Conservation (phyloP, 1,140 invertebrate genomes). For the Drosophila pseudoananassae region DNA sequence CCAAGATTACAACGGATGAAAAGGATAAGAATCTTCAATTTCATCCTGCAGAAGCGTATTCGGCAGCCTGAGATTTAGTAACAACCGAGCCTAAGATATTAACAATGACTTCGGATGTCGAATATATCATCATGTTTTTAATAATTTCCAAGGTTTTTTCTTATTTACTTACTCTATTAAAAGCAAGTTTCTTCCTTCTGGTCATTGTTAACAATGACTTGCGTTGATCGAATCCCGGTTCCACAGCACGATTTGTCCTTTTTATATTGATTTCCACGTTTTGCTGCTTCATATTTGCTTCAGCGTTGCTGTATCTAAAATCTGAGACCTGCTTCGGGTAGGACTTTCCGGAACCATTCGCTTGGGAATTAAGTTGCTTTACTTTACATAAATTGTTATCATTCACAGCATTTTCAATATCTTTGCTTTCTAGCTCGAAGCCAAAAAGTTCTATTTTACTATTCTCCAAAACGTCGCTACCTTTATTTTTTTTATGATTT, state of each 20-base stretch:
- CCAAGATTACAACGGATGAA: conserved; percentile 84
- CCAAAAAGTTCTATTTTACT: conserved; percentile 63
- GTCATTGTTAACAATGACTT: conserved; percentile 87
- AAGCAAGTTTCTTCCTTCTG: conserved; percentile 86
- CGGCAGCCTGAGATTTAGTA: conserved; percentile 25
- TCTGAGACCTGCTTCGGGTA: conserved; percentile 82
- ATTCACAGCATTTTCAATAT: conserved; percentile 27
- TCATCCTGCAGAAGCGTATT: conserved; percentile 39
- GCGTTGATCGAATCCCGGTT: conserved; percentile 88
- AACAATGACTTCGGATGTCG: conserved; percentile 69
- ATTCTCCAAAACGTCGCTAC: not conserved
- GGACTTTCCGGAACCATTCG: conserved; percentile 3
- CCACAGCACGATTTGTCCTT: conserved; percentile 86
- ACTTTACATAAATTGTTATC: not conserved
- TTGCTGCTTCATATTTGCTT: conserved; percentile 46
- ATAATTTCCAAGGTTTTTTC: not conserved
- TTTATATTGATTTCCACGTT: conserved; percentile 87
- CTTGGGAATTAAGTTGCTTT: not conserved
- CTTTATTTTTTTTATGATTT: not conserved
- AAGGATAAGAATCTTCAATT: conserved; percentile 11
- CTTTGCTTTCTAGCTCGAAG: conserved; percentile 44
- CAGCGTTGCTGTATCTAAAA: conserved; percentile 84
- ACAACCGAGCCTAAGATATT: conserved; percentile 12
- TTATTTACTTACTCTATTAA: conserved; percentile 86
- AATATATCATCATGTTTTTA: conserved; percentile 70